A percentile compares a stretch with the other conserved stretches of the same genome.
Evolutionary conservation across 2,888 invertebrate species (phyloP).

Genomic region (Meiosimyza platycephala): DNA sequence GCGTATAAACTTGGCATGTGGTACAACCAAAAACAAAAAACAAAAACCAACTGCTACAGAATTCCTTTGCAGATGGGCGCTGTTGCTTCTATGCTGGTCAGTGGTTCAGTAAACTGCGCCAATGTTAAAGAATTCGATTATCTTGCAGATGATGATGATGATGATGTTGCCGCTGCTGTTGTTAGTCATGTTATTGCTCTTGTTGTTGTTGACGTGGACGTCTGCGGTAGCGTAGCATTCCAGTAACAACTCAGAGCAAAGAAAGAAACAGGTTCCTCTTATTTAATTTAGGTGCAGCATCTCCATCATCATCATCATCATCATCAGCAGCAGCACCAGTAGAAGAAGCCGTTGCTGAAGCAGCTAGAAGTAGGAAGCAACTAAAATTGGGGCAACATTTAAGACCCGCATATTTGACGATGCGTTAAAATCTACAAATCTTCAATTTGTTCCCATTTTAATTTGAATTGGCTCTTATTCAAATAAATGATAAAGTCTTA

Average conservation of each 20-base stretch:
- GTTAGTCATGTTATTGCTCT: not conserved
- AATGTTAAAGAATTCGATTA: slow-evolving; percentile 8
- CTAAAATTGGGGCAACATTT: too few relatives aligned
- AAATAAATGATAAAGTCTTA: too few relatives aligned
- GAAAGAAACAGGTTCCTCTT: slow-evolving; percentile 12
- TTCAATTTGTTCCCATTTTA: too few relatives aligned
- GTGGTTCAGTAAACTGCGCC: slow-evolving; percentile 21
- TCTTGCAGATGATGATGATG: slow-evolving; percentile 13
- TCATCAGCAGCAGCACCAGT: slow-evolving; percentile 1
- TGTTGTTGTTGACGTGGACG: not conserved
- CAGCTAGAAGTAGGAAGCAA: too few relatives aligned
- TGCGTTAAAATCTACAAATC: too few relatives aligned
- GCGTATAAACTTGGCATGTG: slow-evolving; percentile 33
- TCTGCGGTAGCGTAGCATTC: not conserved
- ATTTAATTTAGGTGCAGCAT: not conserved
- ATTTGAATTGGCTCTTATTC: too few relatives aligned
- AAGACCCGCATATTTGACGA: too few relatives aligned
- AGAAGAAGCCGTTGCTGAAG: too few relatives aligned
- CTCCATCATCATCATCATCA: not conserved
- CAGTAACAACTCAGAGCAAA: not conserved
- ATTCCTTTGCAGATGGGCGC: not conserved
- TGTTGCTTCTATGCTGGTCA: slow-evolving; percentile 12
- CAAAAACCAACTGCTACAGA: not conserved
- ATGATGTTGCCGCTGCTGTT: not conserved
- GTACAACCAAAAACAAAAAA: not conserved